Conservation (phyloP, 2,888 invertebrate genomes). For the Euplexia lucipara region DNA sequence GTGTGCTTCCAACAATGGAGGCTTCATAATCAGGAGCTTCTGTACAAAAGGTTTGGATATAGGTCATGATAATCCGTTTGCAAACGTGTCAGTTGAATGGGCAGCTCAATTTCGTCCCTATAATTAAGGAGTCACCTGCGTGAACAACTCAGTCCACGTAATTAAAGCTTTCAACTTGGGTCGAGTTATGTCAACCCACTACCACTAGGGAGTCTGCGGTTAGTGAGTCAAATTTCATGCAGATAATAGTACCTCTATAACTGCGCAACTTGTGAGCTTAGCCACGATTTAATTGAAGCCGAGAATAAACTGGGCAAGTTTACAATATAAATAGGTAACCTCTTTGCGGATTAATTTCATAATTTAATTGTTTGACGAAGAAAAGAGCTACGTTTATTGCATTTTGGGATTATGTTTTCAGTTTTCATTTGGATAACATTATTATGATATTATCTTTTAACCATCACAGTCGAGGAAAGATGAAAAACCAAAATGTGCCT, state of each 20-base stretch:
- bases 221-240: slow-evolving; percentile 88
- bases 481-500: no score
- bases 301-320: slow-evolving; percentile 77
- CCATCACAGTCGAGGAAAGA: not conserved
- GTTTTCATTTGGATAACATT: slow-evolving; percentile 30
- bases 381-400: slow-evolving; percentile 54
- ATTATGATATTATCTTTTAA: slow-evolving; percentile 9
- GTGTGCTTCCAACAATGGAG: slow-evolving; percentile 60
- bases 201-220: slow-evolving; percentile 83
- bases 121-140: slow-evolving; percentile 91
- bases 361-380: slow-evolving; percentile 59
- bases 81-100: slow-evolving; percentile 88
- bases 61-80: slow-evolving; percentile 86
- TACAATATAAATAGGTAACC: slow-evolving; percentile 72
- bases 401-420: slow-evolving; percentile 50
- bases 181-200: slow-evolving; percentile 86
- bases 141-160: slow-evolving; percentile 89
- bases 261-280: slow-evolving; percentile 83
- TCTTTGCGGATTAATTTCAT: slow-evolving; percentile 68
- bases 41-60: slow-evolving; percentile 71
- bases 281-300: slow-evolving; percentile 87
- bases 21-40: slow-evolving; percentile 64
- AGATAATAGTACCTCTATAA: slow-evolving; percentile 86
- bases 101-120: slow-evolving; percentile 87
- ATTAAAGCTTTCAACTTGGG: slow-evolving; percentile 89